Evolutionary conservation across 2,888 invertebrate genomes (phyloP).

Genomic region (Lacanobia wlatinum): DNA sequence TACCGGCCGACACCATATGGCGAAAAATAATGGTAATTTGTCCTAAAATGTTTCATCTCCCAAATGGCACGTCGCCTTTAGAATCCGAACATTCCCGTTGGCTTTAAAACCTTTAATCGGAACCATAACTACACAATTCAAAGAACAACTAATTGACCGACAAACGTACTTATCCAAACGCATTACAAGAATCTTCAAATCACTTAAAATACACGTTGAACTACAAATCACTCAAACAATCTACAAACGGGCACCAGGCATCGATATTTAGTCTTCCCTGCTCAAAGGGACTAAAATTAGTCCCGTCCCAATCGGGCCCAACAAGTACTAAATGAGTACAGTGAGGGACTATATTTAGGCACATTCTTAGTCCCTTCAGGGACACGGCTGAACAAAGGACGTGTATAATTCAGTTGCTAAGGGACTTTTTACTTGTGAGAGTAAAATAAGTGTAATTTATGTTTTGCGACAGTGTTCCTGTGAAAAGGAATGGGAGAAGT

Average conservation of each 20-base stretch:
- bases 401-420: slow-evolving; percentile 61
- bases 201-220: slow-evolving; percentile 17
- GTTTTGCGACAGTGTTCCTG: slow-evolving; percentile 5
- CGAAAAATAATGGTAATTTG: no score
- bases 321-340: slow-evolving; percentile 38
- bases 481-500: slow-evolving; percentile 32
- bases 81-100: no score
- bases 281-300: slow-evolving; percentile 41
- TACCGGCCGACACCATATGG: no score
- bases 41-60: no score
- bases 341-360: slow-evolving; percentile 48
- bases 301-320: slow-evolving; percentile 18
- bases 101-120: neutral
- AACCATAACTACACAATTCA: neutral
- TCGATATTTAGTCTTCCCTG: slow-evolving; percentile 28
- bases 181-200: slow-evolving; percentile 8
- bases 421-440: slow-evolving; percentile 60
- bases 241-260: slow-evolving; percentile 15
- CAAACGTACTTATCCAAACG: slow-evolving; percentile 4
- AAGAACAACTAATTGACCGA: slow-evolving; percentile 10
- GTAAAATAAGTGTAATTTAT: slow-evolving; percentile 70
- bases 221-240: slow-evolving; percentile 41
- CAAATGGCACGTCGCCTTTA: no score
- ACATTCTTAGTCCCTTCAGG: slow-evolving; percentile 40
- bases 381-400: slow-evolving; percentile 53